Percentiles rank a stretch among this genome's conserved stretches.
Conservation (phyloP, 2,113 vertebrate genomes). For the Circaetus cinerascens region DNA sequence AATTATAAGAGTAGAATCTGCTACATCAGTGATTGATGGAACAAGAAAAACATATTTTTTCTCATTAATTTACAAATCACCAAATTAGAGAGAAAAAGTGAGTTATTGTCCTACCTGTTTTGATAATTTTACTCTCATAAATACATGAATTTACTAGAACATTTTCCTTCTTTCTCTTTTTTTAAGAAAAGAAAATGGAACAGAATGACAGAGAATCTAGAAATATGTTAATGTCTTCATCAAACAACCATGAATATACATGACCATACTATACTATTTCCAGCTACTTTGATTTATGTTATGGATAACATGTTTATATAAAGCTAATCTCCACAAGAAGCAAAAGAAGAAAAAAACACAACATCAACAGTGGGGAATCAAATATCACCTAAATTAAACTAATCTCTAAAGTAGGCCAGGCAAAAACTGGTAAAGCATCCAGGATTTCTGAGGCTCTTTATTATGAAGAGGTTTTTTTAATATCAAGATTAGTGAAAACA, state of each 20-base stretch:
- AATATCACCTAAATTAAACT: conserved; percentile 4
- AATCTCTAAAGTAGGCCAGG: neutral
- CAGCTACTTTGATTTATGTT: conserved; percentile 34
- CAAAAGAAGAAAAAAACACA: neutral
- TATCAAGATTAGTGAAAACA: neutral
- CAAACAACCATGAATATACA: conserved; percentile 40
- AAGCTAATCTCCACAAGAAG: neutral
- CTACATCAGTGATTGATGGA: neutral
- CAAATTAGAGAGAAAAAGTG: neutral
- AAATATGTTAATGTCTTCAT: conserved; percentile 39
- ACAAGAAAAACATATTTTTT: neutral
- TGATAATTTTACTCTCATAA: neutral
- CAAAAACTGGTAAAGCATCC: neutral
- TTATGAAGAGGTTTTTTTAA: neutral
- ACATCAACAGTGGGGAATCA: neutral
- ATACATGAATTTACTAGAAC: neutral
- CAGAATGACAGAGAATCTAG: neutral
- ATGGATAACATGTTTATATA: conserved; percentile 31
- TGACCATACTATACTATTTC: conserved; percentile 4
- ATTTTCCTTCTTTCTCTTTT: neutral
- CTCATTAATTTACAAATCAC: neutral
- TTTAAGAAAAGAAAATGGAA: neutral
- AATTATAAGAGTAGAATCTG: neutral
- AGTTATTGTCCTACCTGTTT: neutral
- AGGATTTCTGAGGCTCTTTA: neutral